Evolutionary conservation across 2,888 invertebrate species (phyloP).

Genomic region (Trissonchulus sp.): DNA sequence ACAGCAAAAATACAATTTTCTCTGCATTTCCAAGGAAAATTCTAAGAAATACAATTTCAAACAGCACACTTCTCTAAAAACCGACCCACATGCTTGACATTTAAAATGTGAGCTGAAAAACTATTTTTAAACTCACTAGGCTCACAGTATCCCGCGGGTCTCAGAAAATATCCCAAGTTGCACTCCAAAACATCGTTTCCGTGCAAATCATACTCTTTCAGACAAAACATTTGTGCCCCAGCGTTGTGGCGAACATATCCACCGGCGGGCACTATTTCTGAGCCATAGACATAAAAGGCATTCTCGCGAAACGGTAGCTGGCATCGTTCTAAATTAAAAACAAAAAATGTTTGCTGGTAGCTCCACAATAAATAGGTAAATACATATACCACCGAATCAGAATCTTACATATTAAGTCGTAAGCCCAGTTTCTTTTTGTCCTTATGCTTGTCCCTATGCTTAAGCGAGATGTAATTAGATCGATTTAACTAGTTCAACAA

Average conservation of each 20-base stretch:
- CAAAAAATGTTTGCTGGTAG: not conserved
- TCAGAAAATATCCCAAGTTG: conserved; percentile 28
- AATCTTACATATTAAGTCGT: no score
- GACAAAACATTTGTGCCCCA: conserved; percentile 37
- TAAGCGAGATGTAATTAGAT: no score
- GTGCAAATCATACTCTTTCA: conserved; percentile 36
- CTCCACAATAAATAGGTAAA: no score
- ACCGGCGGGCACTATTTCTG: conserved; percentile 46
- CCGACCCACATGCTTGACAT: no score
- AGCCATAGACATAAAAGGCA: conserved; percentile 43
- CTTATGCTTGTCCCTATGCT: no score
- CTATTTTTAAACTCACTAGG: conserved; percentile 27
- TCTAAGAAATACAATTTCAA: no score
- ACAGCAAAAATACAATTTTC: no score
- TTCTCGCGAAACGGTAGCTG: conserved; percentile 45
- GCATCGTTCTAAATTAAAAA: conserved; percentile 41
- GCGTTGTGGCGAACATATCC: conserved; percentile 42
- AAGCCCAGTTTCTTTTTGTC: no score
- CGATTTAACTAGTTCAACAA: no score
- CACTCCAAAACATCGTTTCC: conserved; percentile 31
- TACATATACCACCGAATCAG: no score
- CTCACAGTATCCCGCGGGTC: conserved; percentile 30
- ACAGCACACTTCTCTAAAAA: no score
- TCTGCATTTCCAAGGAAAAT: no score
- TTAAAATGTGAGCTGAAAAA: not conserved